These are phyloP conservation scores for Heterohyrax brucei DNA, from an alignment of 2,797 vertebrate species.

Conservation along the genomic window DNA sequence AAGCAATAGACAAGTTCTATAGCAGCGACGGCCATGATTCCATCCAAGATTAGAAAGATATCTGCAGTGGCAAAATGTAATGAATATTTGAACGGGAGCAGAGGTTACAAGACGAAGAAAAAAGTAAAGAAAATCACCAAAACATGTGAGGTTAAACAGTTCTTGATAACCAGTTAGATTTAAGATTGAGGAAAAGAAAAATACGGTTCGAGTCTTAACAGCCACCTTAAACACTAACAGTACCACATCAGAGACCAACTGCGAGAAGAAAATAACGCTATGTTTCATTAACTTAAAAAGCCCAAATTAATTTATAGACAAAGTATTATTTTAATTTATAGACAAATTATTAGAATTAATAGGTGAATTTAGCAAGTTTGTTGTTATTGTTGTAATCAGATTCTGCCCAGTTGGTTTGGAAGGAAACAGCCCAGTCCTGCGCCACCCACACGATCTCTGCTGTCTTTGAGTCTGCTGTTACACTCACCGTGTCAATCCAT, in stretches of 20 bases:
- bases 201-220: not conserved
- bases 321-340: not conserved
- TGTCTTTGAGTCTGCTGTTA: too few species aligned
- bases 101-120: not conserved
- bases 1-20: not conserved
- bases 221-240: not conserved
- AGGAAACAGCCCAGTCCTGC: too few species aligned
- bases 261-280: not conserved
- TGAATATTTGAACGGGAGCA: not conserved
- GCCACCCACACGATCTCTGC: too few species aligned
- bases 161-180: not conserved
- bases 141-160: not conserved
- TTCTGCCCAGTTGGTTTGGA: too few species aligned
- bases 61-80: not conserved
- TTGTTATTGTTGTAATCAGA: too few species aligned
- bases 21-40: not conserved
- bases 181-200: not conserved
- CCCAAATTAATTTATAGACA: not conserved
- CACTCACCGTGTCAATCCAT: too few species aligned
- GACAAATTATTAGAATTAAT: too few species aligned
- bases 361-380: too few species aligned
- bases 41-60: not conserved
- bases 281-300: not conserved
- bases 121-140: constrained; percentile 36
- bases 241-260: not conserved